Base-by-base conservation (phyloP, 2,113 vertebrate genomes). In the Orientallactaga bullata region DNA sequence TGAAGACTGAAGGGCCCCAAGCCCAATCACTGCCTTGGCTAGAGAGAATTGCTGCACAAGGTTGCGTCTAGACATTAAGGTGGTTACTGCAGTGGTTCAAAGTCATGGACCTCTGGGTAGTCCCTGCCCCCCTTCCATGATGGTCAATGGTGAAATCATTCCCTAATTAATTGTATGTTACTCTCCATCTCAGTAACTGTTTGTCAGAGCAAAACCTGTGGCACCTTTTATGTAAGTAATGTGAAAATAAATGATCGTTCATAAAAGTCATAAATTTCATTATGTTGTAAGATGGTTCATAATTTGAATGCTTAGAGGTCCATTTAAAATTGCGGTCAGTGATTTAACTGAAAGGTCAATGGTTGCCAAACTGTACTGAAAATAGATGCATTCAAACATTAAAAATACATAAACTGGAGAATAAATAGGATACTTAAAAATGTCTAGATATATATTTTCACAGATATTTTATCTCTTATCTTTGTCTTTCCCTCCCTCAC, bases 341-440 rank as follows among this genome's bases (percentile, higher is more conserved):
- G 39, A 82, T 89, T 93, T 90, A 74, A 81, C 79, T 85, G 73
- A 74, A 90, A 88, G 55, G 47, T 90, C 55, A 88, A 60, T 81
- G 82, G 30, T 28, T 63, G 2, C 28, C 72, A 23, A n/a, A 51
- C 32, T 32, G 24, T 39, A 51, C 89, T 87, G 78, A 80, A 42
- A 85, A 71, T 58, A 39, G 21, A 85, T 81, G 35, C 18, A 71
- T 80, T 93, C 39, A 76, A 86, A 82, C 26, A 80, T 23, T 21
- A 73, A n/a, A 77, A n/a, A 91, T 79, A 88, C 7, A 85, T 55
- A 90, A 79, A 61, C 32, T 63, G 51, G 61, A 91, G 42, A 78
- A 12, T 3, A 72, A n/a, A 42, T 30, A 28, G 10, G 15, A 37
- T 74, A 61, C 10, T n/a, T 61, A 79, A 83, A 28, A 85, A 30